These are phyloP conservation scores for Heliconius ismenius DNA, from an alignment of 2,888 invertebrate genomes.

Conservation along the genomic window DNA sequence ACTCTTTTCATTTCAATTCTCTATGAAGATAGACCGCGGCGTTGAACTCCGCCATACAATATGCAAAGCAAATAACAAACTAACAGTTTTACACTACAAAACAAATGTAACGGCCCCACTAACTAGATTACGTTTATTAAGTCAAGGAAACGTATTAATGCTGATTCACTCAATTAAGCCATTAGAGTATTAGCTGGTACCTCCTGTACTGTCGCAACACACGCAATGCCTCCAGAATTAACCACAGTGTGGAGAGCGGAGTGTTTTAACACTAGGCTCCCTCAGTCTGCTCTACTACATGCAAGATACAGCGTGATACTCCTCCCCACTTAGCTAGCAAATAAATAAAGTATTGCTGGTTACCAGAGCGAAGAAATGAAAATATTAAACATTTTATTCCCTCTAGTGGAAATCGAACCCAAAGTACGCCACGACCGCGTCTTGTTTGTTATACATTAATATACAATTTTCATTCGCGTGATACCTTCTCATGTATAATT, in stretches of 20 bases:
- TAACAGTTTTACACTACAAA: slow-evolving; percentile 3
- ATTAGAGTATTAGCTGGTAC: slow-evolving; percentile 18
- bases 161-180: slow-evolving; percentile 39
- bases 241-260: background rate
- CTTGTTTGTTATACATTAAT: no score
- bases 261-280: background rate
- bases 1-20: background rate
- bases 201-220: background rate
- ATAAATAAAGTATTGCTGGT: no score
- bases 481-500: background rate
- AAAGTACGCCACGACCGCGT: no score
- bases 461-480: background rate
- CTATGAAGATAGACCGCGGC: background rate
- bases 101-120: slow-evolving; percentile 26
- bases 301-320: background rate
- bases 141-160: slow-evolving; percentile 40
- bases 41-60: background rate
- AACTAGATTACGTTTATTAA: slow-evolving; percentile 38
- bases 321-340: no score
- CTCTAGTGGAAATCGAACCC: no score
- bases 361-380: no score
- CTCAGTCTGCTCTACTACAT: background rate
- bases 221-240: background rate
- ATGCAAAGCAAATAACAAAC: background rate
- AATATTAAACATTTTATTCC: no score